phyloP scores from a whole-genome alignment of 2,888 invertebrate genomes.

The Carterocephalus palaemon region DNA sequence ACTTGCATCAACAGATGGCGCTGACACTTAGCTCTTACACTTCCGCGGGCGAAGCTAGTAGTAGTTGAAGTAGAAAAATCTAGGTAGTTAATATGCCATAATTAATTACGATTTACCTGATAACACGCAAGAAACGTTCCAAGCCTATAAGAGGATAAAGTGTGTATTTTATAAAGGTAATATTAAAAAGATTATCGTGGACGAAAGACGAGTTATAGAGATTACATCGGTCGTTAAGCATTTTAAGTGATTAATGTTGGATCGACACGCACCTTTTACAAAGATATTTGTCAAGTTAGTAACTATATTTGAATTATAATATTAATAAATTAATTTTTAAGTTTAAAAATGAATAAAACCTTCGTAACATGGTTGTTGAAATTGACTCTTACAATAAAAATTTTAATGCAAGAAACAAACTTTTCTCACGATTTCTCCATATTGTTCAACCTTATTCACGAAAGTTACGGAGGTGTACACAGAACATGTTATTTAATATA shows the following conservation, averaged over 20 bases:
- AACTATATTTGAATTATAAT: conserved; percentile 38
- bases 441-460: conserved; percentile 6
- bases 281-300: no score
- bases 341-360: not conserved
- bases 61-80: no score
- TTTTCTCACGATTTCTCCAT: no score
- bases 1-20: no score
- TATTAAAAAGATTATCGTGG: conserved; percentile 3
- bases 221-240: conserved; percentile 12
- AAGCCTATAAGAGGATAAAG: no score
- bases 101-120: no score
- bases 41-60: no score
- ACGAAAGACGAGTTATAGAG: conserved; percentile 9
- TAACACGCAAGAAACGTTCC: no score
- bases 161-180: not conserved
- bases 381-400: not conserved
- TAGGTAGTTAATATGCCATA: no score
- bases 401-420: not conserved
- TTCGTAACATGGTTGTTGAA: not conserved
- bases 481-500: conserved; percentile 16
- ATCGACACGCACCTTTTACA: conserved; percentile 46
- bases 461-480: conserved; percentile 2
- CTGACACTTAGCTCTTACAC: no score
- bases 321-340: no score
- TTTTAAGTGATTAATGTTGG: conserved; percentile 52